These are phyloP conservation scores for Mustela nigripes DNA, from an alignment of 2,113 vertebrate species.

Conservation along the genomic window DNA sequence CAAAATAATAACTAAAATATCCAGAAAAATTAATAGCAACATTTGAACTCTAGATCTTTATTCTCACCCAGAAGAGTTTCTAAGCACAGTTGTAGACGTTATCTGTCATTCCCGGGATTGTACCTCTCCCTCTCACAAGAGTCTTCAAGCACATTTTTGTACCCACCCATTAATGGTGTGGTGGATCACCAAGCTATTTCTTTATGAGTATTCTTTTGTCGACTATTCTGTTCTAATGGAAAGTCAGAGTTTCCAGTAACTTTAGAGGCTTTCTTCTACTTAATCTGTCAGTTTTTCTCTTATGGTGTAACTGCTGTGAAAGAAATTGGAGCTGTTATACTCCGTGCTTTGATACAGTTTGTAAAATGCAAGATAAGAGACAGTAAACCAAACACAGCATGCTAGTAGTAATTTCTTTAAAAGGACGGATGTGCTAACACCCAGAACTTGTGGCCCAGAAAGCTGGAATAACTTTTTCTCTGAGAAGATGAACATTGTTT, in stretches of 20 bases:
- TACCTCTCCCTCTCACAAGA: rapidly evolving
- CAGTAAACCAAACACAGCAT: slow-evolving; percentile 84
- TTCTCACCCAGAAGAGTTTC: neutral
- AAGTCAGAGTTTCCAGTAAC: slow-evolving; percentile 78
- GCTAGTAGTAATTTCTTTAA: slow-evolving; percentile 85
- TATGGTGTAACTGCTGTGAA: slow-evolving; percentile 83
- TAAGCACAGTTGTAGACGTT: neutral
- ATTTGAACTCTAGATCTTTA: neutral
- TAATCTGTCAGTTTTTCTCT: slow-evolving; percentile 88
- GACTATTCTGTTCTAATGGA: slow-evolving; percentile 73
- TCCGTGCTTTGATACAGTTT: slow-evolving; percentile 85
- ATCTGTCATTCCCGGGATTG: rapidly evolving
- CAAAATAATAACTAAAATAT: neutral
- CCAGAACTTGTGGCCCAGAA: neutral
- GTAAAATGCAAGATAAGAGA: slow-evolving; percentile 86
- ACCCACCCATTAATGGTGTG: slow-evolving; percentile 44
- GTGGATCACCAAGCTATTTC: slow-evolving; percentile 65
- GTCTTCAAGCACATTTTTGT: neutral
- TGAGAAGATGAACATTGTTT: slow-evolving; percentile 40
- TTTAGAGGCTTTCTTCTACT: slow-evolving; percentile 83
- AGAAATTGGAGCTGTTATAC: slow-evolving; percentile 86
- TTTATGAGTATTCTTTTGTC: slow-evolving; percentile 56
- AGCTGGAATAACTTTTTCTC: slow-evolving; percentile 57
- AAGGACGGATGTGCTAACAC: slow-evolving; percentile 76
- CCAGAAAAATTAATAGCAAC: neutral